Base-by-base conservation (phyloP, 2,797 vertebrate genomes). In the Neosilurus hyrtlii region DNA sequence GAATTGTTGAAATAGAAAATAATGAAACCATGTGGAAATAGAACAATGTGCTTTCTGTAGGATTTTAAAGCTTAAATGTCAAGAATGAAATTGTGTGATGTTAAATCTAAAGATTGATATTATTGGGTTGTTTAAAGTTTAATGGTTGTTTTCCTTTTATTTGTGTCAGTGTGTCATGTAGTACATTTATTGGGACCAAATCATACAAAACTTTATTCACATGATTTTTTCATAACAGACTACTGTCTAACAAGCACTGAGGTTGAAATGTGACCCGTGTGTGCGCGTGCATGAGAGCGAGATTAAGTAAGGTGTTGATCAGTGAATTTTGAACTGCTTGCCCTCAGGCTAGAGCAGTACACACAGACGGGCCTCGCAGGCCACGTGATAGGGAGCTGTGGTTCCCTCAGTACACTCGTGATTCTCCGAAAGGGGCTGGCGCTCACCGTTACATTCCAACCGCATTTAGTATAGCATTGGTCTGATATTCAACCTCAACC, bases 311-410 rank as follows among this genome's bases (percentile, higher is more conserved):
- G 51, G 71, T 56, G 24, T 43, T 43, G n/a, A 12, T n/a, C 14
- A 24, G 57, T 43, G 37, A 35, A 37, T 43, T 77, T 16, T 63
- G 73, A 75, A 63, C 35, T 3, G 22, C 35, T 63, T 63, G 59
- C 22, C 75, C 75, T 77, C 59, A 26, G 22, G 14, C 75, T 77
- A 37, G 59, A 63, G 75, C 75, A 61, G 35, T 43, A 77, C 35
- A 62, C 35, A 10, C 57, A 62, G 56, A 10, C 59, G 9, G n/a
- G 74, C 11, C 12, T 43, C 57, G 49, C 2, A 18, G 14, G 52
- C 9, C 72, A 74, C 5, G 56, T 61, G 73, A 37, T 5, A 14
- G 18, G 18, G 52, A 35, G 54, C 52, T 35, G 43, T 43, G 43
- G 43, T 43, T 43, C 43, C 43, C 43, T 43, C 43, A 43, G 43